Evolutionary conservation across 2,113 vertebrate genomes (phyloP), one percentile per base, ranked within the genome.

Genomic region (Jacana jacana): DNA sequence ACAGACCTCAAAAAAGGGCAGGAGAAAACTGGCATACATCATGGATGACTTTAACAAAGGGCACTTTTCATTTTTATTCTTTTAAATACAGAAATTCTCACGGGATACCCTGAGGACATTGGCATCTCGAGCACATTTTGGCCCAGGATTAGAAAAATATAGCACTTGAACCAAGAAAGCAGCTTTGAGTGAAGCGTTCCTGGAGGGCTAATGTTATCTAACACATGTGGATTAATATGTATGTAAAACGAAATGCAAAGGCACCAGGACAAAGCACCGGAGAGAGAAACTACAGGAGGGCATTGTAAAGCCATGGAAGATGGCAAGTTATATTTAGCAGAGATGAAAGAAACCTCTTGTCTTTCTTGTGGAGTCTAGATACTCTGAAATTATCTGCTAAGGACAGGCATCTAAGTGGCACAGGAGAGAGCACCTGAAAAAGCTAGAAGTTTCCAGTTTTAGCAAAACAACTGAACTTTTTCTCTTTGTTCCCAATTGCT

Each of bases 211-310:
- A 37, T 75, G 71, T 55, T 94, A 88, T 63, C 88, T 90, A 94
- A 91, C n/a, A 91, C 37, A 42, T 35, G 52, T 75, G 86, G 49
- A 93, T 94, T 94, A 86, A 95, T 79, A 93, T 79, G 83, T 83
- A 96, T 90, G 83, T 65, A 93, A 93, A 96, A 94, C 0, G 1
- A 89, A 91, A 91, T 18, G 86, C 49, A 95, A 78, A 78, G 72
- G 57, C 39, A 31, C 44, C 33, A 72, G 80, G 96, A 89, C 61
- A 96, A 92, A 96, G 65, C 89, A 81, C 14, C 48, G 23, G 25
- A 80, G 78, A 40, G 10, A 91, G 72, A 92, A 79, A 89, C 35
- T 84, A 61, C 4, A 6, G 28, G 44, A 84, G 35, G 13, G 69
- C 61, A 96, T 11, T 57, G 57, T 42, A 90, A 84, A 96, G 52